Percentiles rank a stretch among this genome's conserved stretches.
These are phyloP conservation scores for Lampris megalopsis DNA, from an alignment of 2,113 vertebrate species.

Conservation along the genomic window DNA sequence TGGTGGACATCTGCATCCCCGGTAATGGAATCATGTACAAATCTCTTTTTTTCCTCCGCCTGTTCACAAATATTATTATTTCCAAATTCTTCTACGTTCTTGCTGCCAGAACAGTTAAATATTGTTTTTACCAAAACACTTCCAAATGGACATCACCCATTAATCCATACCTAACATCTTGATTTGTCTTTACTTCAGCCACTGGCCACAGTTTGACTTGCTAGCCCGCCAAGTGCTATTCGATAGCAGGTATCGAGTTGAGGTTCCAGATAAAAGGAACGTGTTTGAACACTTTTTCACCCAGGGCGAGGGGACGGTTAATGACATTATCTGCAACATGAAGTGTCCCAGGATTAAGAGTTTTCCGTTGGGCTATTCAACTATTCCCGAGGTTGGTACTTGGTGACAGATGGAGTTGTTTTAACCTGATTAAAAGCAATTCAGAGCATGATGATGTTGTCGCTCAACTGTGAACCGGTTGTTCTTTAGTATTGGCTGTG, in stretches of 20 bases:
- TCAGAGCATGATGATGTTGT: neutral
- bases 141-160: neutral
- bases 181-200: conserved; percentile 65
- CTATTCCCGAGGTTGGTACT: conserved; percentile 82
- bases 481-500: too few species aligned
- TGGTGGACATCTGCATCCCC: conserved; percentile 84
- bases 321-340: conserved; percentile 28
- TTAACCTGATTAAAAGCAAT: neutral
- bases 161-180: neutral
- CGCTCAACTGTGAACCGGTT: neutral
- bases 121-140: neutral
- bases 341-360: conserved; percentile 51
- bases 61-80: too few species aligned
- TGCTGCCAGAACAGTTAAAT: neutral
- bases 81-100: too few species aligned
- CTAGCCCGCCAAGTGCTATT: conserved; percentile 75
- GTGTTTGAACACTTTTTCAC: conserved; percentile 85
- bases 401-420: neutral
- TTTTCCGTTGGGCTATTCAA: conserved; percentile 39
- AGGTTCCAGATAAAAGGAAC: conserved; percentile 72
- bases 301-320: conserved; percentile 61
- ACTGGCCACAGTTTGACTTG: conserved; percentile 82
- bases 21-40: conserved; percentile 70
- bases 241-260: conserved; percentile 71
- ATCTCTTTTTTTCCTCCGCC: too few species aligned